These are phyloP conservation scores for Steinernema scapterisci DNA, from an alignment of 2,888 invertebrate species.

Conservation along the genomic window DNA sequence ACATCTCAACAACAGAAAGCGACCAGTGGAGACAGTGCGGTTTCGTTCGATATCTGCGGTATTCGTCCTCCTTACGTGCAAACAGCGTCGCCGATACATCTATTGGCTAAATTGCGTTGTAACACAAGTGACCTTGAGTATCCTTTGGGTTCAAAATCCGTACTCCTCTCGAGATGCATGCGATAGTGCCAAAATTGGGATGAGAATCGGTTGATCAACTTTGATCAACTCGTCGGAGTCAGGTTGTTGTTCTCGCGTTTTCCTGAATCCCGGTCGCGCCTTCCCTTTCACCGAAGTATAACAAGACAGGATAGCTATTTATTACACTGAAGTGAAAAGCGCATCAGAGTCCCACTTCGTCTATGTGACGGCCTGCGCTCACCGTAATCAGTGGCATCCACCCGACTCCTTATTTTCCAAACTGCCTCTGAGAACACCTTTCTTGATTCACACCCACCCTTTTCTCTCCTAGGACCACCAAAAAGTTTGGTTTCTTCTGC, in stretches of 20 bases:
- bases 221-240: not conserved
- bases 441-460: slow-evolving; percentile 5
- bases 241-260: slow-evolving; percentile 1
- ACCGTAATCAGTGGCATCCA: not conserved
- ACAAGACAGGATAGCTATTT: not conserved
- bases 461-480: not conserved
- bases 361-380: slow-evolving; percentile 13
- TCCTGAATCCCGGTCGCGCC: not conserved
- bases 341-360: not conserved
- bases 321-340: slow-evolving; percentile 19
- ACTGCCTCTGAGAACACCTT: not conserved
- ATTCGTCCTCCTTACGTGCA: not conserved
- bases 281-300: not conserved
- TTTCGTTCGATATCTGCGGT: not conserved
- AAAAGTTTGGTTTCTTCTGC: slow-evolving; percentile 1
- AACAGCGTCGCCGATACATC: not conserved
- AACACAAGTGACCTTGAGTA: slow-evolving; percentile 1
- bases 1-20: not conserved
- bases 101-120: not conserved
- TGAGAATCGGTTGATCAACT: not conserved
- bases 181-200: not conserved
- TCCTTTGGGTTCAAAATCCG: not conserved
- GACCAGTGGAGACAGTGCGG: not conserved
- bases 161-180: too few relatives aligned
- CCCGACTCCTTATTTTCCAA: not conserved